Evolutionary conservation across 37 sponge, comb jelly and placozoan genomes (phyloP).

Genomic region (Corticium candelabrum): DNA sequence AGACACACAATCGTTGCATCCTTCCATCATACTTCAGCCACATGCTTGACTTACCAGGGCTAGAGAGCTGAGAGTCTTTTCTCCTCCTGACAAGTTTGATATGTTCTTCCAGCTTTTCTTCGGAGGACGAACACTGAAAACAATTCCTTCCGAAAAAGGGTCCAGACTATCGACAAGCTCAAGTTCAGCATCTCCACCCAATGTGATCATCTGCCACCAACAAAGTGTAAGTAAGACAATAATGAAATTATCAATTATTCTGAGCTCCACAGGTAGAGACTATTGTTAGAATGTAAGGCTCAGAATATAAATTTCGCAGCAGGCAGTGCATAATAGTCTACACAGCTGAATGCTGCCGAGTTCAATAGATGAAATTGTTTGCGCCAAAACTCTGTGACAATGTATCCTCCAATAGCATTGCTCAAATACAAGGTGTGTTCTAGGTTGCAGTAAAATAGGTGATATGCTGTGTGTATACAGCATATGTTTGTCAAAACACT

Average conservation of each 20-base stretch:
- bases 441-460: no score
- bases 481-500: no score
- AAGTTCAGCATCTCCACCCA: conserved; percentile 98
- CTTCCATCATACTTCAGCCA: neutral
- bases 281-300: no score
- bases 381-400: no score
- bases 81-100: conserved; percentile 94
- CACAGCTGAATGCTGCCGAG: no score
- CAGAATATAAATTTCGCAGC: no score
- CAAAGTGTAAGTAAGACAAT: no score
- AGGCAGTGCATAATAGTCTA: no score
- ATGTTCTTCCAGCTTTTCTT: conserved; percentile 99
- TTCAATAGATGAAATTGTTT: no score
- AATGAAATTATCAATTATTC: neutral
- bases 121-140: conserved; percentile 95
- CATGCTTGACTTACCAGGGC: conserved; percentile 71
- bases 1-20: neutral
- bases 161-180: conserved; percentile 97
- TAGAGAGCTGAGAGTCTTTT: conserved; percentile 99
- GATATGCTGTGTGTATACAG: no score
- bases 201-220: conserved; percentile 96
- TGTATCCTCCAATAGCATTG: no score
- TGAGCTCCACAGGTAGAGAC: neutral
- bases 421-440: no score
- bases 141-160: conserved; percentile 98